Evolutionary conservation across 2,797 vertebrate species (phyloP).

Genomic region (Scolopax rusticola): DNA sequence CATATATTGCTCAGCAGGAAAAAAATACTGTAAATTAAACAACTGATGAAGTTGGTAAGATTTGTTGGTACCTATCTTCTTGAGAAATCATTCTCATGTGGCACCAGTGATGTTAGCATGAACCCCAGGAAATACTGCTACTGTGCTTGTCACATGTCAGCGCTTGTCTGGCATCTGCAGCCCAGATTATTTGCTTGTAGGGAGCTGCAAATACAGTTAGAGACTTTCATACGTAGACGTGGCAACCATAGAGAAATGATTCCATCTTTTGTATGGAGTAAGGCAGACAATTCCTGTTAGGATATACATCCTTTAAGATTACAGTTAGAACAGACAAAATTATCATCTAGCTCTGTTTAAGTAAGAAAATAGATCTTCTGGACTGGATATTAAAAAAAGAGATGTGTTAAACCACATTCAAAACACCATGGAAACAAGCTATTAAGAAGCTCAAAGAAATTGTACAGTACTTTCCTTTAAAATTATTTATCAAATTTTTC

Average conservation of each 20-base stretch:
- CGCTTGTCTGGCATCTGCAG: not conserved
- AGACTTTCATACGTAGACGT: not conserved
- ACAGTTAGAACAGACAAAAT: not conserved
- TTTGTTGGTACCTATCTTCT: not conserved
- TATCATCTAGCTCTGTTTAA: not conserved
- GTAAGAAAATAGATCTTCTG: not conserved
- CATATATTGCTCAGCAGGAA: constrained; percentile 7
- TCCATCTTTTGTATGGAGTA: not conserved
- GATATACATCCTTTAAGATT: not conserved
- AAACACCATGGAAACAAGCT: constrained; percentile 11
- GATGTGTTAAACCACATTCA: not conserved
- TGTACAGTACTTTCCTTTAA: not conserved
- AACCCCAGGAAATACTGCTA: not conserved
- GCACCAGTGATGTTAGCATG: not conserved
- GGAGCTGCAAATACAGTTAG: not conserved
- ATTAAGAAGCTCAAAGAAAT: not conserved
- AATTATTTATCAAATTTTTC: not conserved
- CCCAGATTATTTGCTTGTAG: not conserved
- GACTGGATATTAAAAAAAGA: not conserved
- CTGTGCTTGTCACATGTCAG: not conserved
- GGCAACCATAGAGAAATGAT: constrained; percentile 5
- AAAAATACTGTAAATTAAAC: constrained; percentile 44
- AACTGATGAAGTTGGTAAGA: not conserved
- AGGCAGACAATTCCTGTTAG: not conserved
- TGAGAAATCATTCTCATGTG: not conserved